Conservation (phyloP, 1,140 invertebrate species). For the Drosophila fuyamai region DNA sequence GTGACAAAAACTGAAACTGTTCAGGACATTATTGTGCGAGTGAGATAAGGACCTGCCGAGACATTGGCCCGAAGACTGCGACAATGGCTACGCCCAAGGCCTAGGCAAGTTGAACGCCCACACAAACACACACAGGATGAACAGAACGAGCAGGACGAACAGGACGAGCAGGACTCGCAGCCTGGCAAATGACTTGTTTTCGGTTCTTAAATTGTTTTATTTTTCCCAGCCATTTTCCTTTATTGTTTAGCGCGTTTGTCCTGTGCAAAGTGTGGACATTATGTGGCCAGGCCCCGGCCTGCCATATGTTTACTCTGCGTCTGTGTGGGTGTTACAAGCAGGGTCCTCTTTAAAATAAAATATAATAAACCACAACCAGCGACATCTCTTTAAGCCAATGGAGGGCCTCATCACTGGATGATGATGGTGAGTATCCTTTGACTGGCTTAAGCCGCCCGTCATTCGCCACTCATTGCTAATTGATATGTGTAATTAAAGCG, state of each 20-base stretch:
- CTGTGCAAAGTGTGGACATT: conserved; percentile 41
- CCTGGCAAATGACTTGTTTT: conserved; percentile 74
- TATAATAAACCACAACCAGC: background rate
- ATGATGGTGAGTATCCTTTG: conserved; percentile 35
- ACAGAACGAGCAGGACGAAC: conserved; percentile 8
- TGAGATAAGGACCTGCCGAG: conserved; percentile 30
- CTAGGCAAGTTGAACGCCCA: conserved; percentile 52
- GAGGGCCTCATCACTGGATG: conserved; percentile 6
- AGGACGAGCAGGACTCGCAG: conserved; percentile 9
- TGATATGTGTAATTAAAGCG: conserved; percentile 52
- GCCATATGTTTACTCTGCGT: conserved; percentile 59
- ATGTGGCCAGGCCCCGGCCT: conserved; percentile 35
- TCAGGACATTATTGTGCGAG: conserved; percentile 37
- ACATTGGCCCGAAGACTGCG: conserved; percentile 41
- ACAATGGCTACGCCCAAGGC: conserved; percentile 67
- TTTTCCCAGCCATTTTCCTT: conserved; percentile 38
- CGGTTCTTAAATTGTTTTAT: conserved; percentile 62
- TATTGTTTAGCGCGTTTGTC: conserved; percentile 53
- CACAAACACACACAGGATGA: conserved; percentile 18
- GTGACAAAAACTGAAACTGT: conserved; percentile 41
- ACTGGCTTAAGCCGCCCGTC: conserved; percentile 35
- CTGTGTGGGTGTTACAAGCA: conserved; percentile 8
- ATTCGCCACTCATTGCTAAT: conserved; percentile 40
- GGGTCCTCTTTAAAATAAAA: conserved; percentile 13
- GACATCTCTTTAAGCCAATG: conserved; percentile 8